Base-by-base conservation (phyloP, 2,888 invertebrate species). In the Zonitis immaculata region DNA sequence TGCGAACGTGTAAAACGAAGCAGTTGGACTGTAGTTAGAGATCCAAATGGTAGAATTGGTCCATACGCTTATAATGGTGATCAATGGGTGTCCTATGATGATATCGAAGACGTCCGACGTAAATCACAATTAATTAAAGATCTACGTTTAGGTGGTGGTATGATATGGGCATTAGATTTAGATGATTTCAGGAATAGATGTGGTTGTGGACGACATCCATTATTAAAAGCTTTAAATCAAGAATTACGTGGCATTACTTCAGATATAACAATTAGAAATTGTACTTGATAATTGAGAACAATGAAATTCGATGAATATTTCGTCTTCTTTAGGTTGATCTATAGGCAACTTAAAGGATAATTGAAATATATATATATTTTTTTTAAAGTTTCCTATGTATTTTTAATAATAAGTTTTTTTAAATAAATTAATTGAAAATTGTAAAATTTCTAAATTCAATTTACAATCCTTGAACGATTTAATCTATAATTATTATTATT, bases 31-130 rank as follows among this genome's bases (percentile, higher is more conserved):
- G 81, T 84, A 8, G 80, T 82, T 18, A 81, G 88, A 67, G 83
- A 82, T 63, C 75, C 80, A 0, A 66, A 80, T 61, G 84, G 82
- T 1, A 73, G 81, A 12, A 83, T 86, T 61, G 91, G 91, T 1
- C 89, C 91, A 0, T 90, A 84, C 70, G 86, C 88, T 0, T 82
- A 84, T 55, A 79, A 78, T 32, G 85, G 82, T 1, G 82, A 82
- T 52, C 90, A 91, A 69, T 91, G 91, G 91, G 86, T 88, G 1
- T 86, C 89, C 0, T 91, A 88, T 69, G 84, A 91, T 66, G 86
- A 87, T 59, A 81, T 83, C 1, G 74, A 76, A 3, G 87, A 87
- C 52, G 81, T 86, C 42, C 78, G 81, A 49, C 76, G 82, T 47
- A 85, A 86, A 80, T 75, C 85, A 0, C 78, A 82, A 45, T 79